A percentile compares a stretch with the other conserved stretches of the same genome.
phyloP scores from a whole-genome alignment of 2,888 invertebrate genomes.

The Elysia crispata region DNA sequence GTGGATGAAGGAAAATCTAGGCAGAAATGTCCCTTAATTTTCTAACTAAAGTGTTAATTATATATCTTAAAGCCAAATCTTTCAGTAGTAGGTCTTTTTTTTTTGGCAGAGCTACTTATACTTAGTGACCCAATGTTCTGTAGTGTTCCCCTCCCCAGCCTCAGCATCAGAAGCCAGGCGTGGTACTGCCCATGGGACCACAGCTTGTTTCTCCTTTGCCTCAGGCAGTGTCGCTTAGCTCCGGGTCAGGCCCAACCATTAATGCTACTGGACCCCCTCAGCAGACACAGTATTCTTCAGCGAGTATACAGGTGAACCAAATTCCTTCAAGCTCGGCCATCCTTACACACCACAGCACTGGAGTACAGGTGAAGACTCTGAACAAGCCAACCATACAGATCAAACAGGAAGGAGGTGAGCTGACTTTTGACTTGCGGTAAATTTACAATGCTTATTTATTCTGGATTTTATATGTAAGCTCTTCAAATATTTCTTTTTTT shows the following conservation, averaged over 20 bases:
- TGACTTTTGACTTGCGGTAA: no score
- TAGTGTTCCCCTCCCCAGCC: conserved; percentile 46
- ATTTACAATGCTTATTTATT: no score
- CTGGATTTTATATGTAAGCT: no score
- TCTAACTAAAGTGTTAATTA: no score
- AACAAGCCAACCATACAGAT: conserved; percentile 74
- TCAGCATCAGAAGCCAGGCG: conserved; percentile 64
- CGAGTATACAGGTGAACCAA: conserved; percentile 32
- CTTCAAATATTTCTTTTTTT: no score
- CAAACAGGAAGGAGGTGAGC: conserved; percentile 73
- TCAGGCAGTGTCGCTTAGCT: conserved; percentile 55
- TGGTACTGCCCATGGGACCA: conserved; percentile 72
- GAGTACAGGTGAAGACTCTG: conserved; percentile 67
- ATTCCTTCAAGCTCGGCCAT: conserved; percentile 16
- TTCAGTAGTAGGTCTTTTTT: no score
- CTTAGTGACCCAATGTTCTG: background rate
- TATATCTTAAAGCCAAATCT: no score
- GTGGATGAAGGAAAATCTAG: no score
- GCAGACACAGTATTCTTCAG: background rate
- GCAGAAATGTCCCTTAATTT: no score
- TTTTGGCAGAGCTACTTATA: background rate
- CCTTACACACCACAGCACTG: conserved; percentile 58
- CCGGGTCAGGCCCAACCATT: background rate
- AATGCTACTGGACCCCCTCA: background rate
- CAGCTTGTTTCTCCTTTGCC: conserved; percentile 56